Evolutionary conservation across 2,113 vertebrate species (phyloP).

Genomic region (Corythornis cristatus): DNA sequence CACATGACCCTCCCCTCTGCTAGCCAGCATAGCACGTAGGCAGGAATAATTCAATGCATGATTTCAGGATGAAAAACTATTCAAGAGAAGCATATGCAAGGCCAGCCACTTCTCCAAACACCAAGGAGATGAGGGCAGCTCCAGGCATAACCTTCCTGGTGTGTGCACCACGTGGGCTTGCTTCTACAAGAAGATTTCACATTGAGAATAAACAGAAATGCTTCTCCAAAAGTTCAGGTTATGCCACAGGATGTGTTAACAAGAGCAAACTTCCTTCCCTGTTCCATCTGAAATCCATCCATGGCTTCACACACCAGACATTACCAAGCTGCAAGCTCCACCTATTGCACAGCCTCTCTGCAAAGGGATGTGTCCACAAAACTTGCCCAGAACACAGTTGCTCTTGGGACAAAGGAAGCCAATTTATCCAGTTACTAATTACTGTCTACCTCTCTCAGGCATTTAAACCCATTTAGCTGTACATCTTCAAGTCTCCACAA

Average conservation of each 20-base stretch:
- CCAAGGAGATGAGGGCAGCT: neutral
- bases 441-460: neutral
- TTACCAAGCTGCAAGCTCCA: neutral
- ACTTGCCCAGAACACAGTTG: neutral
- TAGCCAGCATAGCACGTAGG: neutral
- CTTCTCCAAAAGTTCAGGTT: neutral
- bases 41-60: neutral
- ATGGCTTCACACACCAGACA: neutral
- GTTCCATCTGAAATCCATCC: neutral
- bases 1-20: accelerated
- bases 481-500: neutral
- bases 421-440: neutral
- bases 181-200: neutral
- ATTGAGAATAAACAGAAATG: neutral
- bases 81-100: neutral
- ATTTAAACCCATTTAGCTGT: neutral
- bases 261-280: neutral
- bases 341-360: neutral
- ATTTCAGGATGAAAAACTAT: neutral
- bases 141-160: neutral
- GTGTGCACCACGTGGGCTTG: neutral
- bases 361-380: neutral
- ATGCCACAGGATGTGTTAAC: neutral
- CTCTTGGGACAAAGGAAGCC: neutral
- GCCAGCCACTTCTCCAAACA: neutral